These are phyloP conservation scores for Megathymus violae DNA, from an alignment of 1,140 invertebrate species.

Conservation along the genomic window DNA sequence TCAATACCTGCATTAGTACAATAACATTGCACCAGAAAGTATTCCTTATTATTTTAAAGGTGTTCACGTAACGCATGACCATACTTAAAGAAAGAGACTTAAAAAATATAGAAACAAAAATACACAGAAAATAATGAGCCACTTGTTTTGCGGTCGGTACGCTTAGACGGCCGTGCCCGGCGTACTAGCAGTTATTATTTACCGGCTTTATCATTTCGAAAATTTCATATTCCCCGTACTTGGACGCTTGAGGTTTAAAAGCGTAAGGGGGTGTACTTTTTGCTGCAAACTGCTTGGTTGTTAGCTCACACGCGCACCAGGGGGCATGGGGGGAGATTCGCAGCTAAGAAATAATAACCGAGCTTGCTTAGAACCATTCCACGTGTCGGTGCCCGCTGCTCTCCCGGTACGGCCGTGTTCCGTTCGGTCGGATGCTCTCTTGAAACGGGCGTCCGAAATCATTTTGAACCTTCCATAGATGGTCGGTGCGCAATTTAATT, in stretches of 20 bases:
- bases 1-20: too few species aligned
- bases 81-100: too few species aligned
- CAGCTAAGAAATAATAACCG: conserved; percentile 80
- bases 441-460: not conserved
- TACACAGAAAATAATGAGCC: not conserved
- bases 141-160: conserved; percentile 63
- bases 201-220: conserved; percentile 83
- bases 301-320: conserved; percentile 59
- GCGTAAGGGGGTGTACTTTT: conserved; percentile 75
- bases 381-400: conserved; percentile 45
- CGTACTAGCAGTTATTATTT: conserved; percentile 83
- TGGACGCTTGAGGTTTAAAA: conserved; percentile 83
- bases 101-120: not conserved
- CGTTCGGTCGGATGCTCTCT: conserved; percentile 4
- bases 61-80: too few species aligned
- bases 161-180: conserved; percentile 72
- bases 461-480: conserved; percentile 6
- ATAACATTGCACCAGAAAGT: too few species aligned
- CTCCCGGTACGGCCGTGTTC: conserved; percentile 44
- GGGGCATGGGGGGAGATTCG: conserved; percentile 72
- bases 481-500: too few species aligned
- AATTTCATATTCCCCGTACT: conserved; percentile 83
- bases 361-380: conserved; percentile 65
- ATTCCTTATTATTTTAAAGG: too few species aligned
- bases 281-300: conserved; percentile 78